Base-by-base conservation (phyloP, 2,797 vertebrate genomes). In the Anabas testudineus region DNA sequence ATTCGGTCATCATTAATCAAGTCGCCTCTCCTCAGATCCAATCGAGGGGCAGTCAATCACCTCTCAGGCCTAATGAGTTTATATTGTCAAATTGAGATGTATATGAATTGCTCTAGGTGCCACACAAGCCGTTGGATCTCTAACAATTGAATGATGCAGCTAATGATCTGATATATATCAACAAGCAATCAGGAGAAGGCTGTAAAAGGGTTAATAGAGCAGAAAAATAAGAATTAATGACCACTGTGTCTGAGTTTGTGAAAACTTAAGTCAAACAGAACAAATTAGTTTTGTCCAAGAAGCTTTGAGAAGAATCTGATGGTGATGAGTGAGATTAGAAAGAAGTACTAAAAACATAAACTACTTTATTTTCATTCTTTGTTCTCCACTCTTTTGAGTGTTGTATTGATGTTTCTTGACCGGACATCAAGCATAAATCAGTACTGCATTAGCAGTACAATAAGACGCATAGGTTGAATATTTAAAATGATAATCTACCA, bases 101-200 rank as follows among this genome's bases (percentile, higher is more conserved):
- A 79, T 88, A 89, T 84, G 90, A 87, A 92, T 90, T 78, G 79
- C 71, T 87, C 60, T 81, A 81, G 87, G 85, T 91, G 84, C 56
- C 80, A 82, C 69, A 26, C 73, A 57, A 78, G 67, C 78, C 78
- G 73, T 74, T 62, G 71, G 74, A 88, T 90, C 74, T 87, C 81
- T 47, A 68, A 80, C 76, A 86, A 75, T 71, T 84, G 79, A 92
- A 85, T 88, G 80, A 82, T 85, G 62, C 52, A 8, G 57, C 88
- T 94, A 93, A 94, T 92, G 93, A 80, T 64, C 71, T 85, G n/a
- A n/a, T 36, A 92, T 93, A 87, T 80, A 91, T 94, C 92, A 94
- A 85, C 81, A 77, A 79, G 85, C 90, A 93, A 91, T 90, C 84
- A 86, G 83, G 61, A 65, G 60, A 47, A 66, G 84, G 80, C 81